Conservation (phyloP, 2,888 invertebrate genomes). For the Parthenolecanium corni region DNA sequence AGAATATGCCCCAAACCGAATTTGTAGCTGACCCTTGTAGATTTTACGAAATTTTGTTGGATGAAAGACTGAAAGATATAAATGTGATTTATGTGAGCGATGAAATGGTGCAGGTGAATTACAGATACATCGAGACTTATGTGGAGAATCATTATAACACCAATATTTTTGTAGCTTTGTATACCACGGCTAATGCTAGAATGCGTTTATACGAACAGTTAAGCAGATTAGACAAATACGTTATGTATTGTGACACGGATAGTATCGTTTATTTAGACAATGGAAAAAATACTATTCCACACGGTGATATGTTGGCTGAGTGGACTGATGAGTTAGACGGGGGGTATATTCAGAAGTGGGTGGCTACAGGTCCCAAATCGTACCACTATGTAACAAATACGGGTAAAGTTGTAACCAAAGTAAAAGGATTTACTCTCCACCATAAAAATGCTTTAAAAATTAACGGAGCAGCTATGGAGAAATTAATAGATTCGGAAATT, state of each 20-base stretch:
- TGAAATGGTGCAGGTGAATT: conserved; percentile 4
- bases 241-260: conserved; percentile 8
- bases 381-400: conserved; percentile 2
- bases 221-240: not conserved
- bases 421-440: too few species aligned
- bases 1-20: conserved; percentile 38
- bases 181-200: conserved; percentile 7
- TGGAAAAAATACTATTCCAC: too few species aligned
- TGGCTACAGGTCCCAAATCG: too few species aligned
- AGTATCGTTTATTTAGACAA: too few species aligned
- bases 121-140: conserved; percentile 14
- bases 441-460: not conserved
- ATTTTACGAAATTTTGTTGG: not conserved
- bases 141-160: conserved; percentile 11
- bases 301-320: too few species aligned
- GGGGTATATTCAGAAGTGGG: not conserved
- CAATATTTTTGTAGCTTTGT: conserved; percentile 15
- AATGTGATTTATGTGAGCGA: conserved; percentile 10
- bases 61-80: conserved; percentile 7
- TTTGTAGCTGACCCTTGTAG: conserved; percentile 1
- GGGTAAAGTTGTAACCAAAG: conserved; percentile 12
- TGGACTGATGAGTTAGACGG: too few species aligned
- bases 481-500: too few species aligned
- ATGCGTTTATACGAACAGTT: conserved; percentile 8
- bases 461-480: not conserved